phyloP scores from a whole-genome alignment of 2,888 invertebrate genomes.

The Mythimna ferrago region DNA sequence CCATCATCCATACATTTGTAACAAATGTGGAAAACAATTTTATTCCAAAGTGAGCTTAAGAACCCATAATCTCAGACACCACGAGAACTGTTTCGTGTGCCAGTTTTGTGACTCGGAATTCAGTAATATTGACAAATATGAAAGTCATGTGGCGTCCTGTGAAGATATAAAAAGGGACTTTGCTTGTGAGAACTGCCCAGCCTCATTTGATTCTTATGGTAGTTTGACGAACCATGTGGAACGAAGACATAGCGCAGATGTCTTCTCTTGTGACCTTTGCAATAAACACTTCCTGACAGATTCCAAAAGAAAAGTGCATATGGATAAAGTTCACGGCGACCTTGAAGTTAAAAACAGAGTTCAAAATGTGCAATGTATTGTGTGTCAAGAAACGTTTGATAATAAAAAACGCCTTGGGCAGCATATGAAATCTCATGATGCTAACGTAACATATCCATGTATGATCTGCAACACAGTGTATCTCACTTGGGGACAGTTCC shows the following conservation, averaged over 20 bases:
- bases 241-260: constrained; percentile 67
- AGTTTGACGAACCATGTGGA: constrained; percentile 67
- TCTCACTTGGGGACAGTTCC: constrained; percentile 46
- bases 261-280: constrained; percentile 73
- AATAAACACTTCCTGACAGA: constrained; percentile 63
- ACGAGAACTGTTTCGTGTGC: constrained; percentile 70
- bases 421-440: constrained; percentile 66
- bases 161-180: constrained; percentile 62
- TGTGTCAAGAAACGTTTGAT: constrained; percentile 62
- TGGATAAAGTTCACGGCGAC: constrained; percentile 71
- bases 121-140: constrained; percentile 61
- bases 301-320: constrained; percentile 69
- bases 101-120: constrained; percentile 74
- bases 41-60: constrained; percentile 72
- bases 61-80: constrained; percentile 70
- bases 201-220: constrained; percentile 70
- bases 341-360: constrained; percentile 68
- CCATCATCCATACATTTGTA: constrained; percentile 76
- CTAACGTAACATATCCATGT: constrained; percentile 44
- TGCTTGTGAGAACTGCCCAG: constrained; percentile 70
- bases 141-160: constrained; percentile 69
- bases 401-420: constrained; percentile 69
- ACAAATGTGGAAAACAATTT: constrained; percentile 74
- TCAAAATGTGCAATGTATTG: constrained; percentile 29
- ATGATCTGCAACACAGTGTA: constrained; percentile 53